A percentile compares a stretch with the other conserved stretches of the same genome.
These are phyloP conservation scores for Lypha dubia DNA, from an alignment of 2,888 invertebrate species.

Conservation along the genomic window DNA sequence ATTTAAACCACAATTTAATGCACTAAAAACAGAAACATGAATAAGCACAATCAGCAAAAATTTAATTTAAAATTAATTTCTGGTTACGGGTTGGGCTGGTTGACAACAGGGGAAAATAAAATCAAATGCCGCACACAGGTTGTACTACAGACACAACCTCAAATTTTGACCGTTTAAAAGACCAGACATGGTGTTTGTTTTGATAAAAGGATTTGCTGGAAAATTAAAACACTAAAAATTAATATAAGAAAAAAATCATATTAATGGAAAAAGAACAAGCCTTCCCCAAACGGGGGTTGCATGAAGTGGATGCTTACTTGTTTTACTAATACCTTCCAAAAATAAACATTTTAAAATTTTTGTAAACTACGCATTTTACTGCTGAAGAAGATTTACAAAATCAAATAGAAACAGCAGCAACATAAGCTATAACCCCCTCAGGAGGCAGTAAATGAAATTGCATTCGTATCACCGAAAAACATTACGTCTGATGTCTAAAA, in stretches of 20 bases:
- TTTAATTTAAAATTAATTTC: slow-evolving; percentile 67
- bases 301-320: neutral
- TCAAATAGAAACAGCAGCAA: slow-evolving; percentile 39
- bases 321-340: slow-evolving; percentile 28
- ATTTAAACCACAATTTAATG: slow-evolving; percentile 55
- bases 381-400: slow-evolving; percentile 20
- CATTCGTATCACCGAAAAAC: neutral
- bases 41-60: slow-evolving; percentile 61
- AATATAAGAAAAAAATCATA: too few relatives aligned
- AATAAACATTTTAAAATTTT: slow-evolving; percentile 36
- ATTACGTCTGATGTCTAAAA: neutral
- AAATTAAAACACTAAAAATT: slow-evolving; percentile 66
- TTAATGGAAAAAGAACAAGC: slow-evolving; percentile 17
- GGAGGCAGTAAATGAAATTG: slow-evolving; percentile 35
- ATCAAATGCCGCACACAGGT: slow-evolving; percentile 61
- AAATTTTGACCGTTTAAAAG: slow-evolving; percentile 66
- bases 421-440: slow-evolving; percentile 45
- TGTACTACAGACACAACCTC: slow-evolving; percentile 46
- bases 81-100: slow-evolving; percentile 35
- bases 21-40: slow-evolving; percentile 28
- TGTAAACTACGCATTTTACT: slow-evolving; percentile 51
- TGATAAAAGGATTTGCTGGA: slow-evolving; percentile 71
- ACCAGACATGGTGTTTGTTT: slow-evolving; percentile 71
- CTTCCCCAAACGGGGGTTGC: slow-evolving; percentile 4
- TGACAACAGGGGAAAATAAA: slow-evolving; percentile 10